phyloP scores from a whole-genome alignment of 2,113 vertebrate genomes.

The Neoarius graeffei region DNA sequence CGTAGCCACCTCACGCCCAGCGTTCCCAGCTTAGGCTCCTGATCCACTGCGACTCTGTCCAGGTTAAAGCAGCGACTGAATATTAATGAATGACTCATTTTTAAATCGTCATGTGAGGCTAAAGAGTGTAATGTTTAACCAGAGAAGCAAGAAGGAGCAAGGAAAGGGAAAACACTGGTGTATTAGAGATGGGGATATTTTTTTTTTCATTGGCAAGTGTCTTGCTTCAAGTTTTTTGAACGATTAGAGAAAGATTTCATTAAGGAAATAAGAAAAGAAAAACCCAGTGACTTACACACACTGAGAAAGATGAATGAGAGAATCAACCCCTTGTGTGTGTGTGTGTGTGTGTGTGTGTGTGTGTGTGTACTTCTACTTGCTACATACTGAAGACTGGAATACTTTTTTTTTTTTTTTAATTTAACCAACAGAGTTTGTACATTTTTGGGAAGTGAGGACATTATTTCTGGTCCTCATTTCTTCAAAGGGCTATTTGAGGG shows the following conservation, averaged over 20 bases:
- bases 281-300: neutral
- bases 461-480: too few species aligned
- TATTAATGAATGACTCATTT: neutral
- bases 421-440: too few species aligned
- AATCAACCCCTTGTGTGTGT: neutral
- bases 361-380: neutral
- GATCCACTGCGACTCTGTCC: neutral
- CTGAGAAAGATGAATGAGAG: neutral
- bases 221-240: neutral
- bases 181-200: neutral
- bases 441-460: too few species aligned
- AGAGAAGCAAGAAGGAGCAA: conserved; percentile 18
- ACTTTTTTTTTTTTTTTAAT: too few species aligned
- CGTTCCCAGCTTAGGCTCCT: neutral
- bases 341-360: conserved; percentile 26
- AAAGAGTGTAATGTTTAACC: conserved; percentile 48
- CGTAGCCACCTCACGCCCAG: neutral
- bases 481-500: too few species aligned
- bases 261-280: neutral
- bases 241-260: neutral
- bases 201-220: neutral
- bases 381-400: too few species aligned
- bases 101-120: neutral
- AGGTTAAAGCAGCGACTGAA: neutral
- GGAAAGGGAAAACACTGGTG: conserved; percentile 33